phyloP scores from a whole-genome alignment of 2,113 vertebrate species.

The Seriola quinqueradiata region DNA sequence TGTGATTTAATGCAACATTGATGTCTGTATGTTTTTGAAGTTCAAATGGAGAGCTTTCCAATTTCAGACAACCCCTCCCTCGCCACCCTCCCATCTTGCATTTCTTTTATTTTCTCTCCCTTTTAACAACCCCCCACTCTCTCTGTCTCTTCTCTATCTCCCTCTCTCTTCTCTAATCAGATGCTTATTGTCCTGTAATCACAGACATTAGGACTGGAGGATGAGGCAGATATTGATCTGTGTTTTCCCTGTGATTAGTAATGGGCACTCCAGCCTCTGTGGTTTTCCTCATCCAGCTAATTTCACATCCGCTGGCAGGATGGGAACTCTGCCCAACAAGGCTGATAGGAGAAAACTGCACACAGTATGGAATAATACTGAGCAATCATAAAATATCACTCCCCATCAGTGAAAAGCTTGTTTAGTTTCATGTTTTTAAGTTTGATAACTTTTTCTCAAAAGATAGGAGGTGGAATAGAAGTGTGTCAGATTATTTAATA shows the following conservation, averaged over 20 bases:
- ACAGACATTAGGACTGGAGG: conserved; percentile 58
- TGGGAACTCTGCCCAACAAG: conserved; percentile 20
- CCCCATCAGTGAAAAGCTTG: neutral
- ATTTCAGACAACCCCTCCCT: conserved; percentile 40
- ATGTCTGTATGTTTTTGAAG: conserved; percentile 47
- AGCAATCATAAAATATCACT: conserved; percentile 9
- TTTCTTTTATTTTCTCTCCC: conserved; percentile 7
- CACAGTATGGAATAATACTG: neutral
- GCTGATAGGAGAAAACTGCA: conserved; percentile 20
- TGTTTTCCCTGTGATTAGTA: conserved; percentile 65
- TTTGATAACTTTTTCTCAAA: too few relatives aligned
- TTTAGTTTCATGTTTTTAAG: too few relatives aligned
- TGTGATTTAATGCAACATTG: conserved; percentile 44
- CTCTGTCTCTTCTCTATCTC: neutral
- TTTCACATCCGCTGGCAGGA: conserved; percentile 59
- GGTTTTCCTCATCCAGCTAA: conserved; percentile 60
- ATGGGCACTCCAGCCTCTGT: conserved; percentile 63
- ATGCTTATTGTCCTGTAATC: conserved; percentile 57
- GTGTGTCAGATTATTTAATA: too few relatives aligned
- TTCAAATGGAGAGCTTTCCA: conserved; percentile 27
- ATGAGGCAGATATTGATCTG: conserved; percentile 58
- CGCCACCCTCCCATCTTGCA: neutral
- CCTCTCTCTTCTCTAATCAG: conserved; percentile 39
- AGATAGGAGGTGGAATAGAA: too few relatives aligned
- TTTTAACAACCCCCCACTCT: conserved; percentile 3